phyloP scores from a whole-genome alignment of 2,888 invertebrate genomes.

The Matsumyia berberina region DNA sequence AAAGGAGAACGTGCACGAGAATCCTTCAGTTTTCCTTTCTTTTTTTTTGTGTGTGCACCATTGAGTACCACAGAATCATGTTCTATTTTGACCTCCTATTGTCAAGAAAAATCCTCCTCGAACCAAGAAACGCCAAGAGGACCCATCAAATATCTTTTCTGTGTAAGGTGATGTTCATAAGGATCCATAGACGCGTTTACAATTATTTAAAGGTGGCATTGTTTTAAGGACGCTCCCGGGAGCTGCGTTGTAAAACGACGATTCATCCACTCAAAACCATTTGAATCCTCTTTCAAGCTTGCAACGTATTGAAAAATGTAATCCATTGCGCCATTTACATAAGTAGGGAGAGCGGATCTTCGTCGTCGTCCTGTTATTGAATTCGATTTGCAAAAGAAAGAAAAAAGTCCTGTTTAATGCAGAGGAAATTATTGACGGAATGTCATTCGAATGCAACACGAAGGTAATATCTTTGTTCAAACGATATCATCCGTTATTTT shows the following conservation, averaged over 20 bases:
- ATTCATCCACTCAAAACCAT: slow-evolving; percentile 31
- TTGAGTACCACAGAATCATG: slow-evolving; percentile 20
- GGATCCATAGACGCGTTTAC: not conserved
- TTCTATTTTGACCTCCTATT: slow-evolving; percentile 43
- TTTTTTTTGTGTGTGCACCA: not conserved
- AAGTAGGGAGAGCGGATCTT: slow-evolving; percentile 8
- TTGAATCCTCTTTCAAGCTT: slow-evolving; percentile 1
- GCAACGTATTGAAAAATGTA: slow-evolving; percentile 28
- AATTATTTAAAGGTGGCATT: slow-evolving; percentile 53
- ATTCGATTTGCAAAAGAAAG: slow-evolving; percentile 14
- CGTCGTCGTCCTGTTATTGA: slow-evolving; percentile 4
- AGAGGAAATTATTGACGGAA: slow-evolving; percentile 27
- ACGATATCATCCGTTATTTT: not conserved
- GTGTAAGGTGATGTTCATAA: slow-evolving; percentile 20
- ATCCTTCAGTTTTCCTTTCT: slow-evolving; percentile 43
- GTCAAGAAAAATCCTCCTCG: slow-evolving; percentile 13
- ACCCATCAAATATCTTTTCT: slow-evolving; percentile 9
- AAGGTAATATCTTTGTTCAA: slow-evolving; percentile 37
- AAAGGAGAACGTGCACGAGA: slow-evolving; percentile 9
- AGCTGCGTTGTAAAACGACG: slow-evolving; percentile 8
- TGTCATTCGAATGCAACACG: slow-evolving; percentile 24
- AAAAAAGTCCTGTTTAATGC: slow-evolving; percentile 29
- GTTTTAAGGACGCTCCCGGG: slow-evolving; percentile 30
- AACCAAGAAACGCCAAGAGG: slow-evolving; percentile 13
- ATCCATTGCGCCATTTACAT: slow-evolving; percentile 31